Conservation (phyloP, 1,140 invertebrate genomes). For the Heliconius nattereri region DNA sequence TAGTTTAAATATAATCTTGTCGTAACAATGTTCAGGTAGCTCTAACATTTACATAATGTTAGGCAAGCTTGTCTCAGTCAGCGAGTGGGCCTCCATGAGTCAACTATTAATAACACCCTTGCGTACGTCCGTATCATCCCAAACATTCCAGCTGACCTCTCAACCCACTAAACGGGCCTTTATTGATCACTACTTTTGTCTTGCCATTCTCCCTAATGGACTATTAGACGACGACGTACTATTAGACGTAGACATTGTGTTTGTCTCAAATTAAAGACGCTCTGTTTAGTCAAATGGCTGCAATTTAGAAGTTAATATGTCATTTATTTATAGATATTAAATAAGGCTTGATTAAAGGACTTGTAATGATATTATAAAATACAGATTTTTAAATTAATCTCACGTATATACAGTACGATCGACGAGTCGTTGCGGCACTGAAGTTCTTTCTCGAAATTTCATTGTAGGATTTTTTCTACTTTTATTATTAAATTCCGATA, state of each 20-base stretch:
- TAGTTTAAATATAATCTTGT: background rate
- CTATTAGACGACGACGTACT: constrained; percentile 56
- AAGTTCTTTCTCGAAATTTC: no score
- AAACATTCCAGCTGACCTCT: constrained; percentile 48
- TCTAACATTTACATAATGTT: constrained; percentile 41
- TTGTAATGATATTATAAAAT: no score
- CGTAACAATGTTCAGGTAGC: constrained; percentile 14
- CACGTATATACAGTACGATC: no score
- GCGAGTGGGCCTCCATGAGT: constrained; percentile 44
- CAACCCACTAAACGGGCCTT: constrained; percentile 51
- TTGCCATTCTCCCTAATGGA: constrained; percentile 70
- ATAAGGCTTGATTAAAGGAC: background rate
- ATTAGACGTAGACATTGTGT: constrained; percentile 61
- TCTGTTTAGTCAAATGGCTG: constrained; percentile 6
- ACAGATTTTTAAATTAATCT: no score
- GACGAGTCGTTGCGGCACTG: no score
- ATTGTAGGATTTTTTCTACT: no score
- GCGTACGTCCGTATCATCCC: constrained; percentile 51
- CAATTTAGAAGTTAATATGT: background rate
- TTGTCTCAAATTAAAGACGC: constrained; percentile 55
- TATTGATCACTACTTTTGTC: constrained; percentile 73
- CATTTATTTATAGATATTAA: background rate
- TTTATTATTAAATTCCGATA: no score
- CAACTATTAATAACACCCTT: constrained; percentile 61
- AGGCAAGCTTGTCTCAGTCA: constrained; percentile 6